Percentiles rank a stretch among this genome's conserved stretches.
phyloP scores from a whole-genome alignment of 37 sponge, comb jelly and placozoan species.

The Petrosia ficiformis region DNA sequence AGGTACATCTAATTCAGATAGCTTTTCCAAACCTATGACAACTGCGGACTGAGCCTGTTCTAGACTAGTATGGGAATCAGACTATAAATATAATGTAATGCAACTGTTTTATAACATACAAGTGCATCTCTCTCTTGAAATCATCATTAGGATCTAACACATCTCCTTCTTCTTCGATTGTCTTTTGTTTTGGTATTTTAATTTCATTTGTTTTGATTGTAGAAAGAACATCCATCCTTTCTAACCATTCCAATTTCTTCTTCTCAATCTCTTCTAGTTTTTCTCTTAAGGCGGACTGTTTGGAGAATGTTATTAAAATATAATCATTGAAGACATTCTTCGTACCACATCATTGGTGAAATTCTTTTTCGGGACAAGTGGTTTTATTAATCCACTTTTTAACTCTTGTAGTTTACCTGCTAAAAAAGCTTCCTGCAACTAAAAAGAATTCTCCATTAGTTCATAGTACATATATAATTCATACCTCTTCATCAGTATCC shows the following conservation, averaged over 20 bases:
- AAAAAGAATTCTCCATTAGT: not conserved
- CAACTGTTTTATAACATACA: conserved; percentile 44
- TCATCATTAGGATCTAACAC: conserved; percentile 68
- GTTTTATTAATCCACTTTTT: conserved; percentile 42
- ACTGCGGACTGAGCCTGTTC: conserved; percentile 57
- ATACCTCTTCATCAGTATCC: not conserved
- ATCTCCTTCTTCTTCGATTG: conserved; percentile 19
- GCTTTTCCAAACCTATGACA: conserved; percentile 43
- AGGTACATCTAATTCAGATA: conserved; percentile 63
- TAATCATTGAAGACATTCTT: not conserved
- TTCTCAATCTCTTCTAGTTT: conserved; percentile 23
- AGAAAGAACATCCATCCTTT: conserved; percentile 52
- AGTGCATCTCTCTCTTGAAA: conserved; percentile 84
- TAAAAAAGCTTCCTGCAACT: conserved; percentile 45
- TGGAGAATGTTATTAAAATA: not conserved
- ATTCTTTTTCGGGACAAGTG: conserved; percentile 38
- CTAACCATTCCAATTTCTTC: conserved; percentile 61
- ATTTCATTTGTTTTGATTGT: conserved; percentile 1
- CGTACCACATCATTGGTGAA: conserved; percentile 71
- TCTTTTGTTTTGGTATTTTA: not conserved
- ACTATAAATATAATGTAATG: not conserved
- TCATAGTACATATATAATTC: conserved; percentile 6
- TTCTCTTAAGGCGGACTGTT: conserved; percentile 44
- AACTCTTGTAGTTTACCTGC: not conserved
- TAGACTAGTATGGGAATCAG: conserved; percentile 8